phyloP scores from a whole-genome alignment of 2,888 invertebrate species.

The Pollenia griseotomentosa region DNA sequence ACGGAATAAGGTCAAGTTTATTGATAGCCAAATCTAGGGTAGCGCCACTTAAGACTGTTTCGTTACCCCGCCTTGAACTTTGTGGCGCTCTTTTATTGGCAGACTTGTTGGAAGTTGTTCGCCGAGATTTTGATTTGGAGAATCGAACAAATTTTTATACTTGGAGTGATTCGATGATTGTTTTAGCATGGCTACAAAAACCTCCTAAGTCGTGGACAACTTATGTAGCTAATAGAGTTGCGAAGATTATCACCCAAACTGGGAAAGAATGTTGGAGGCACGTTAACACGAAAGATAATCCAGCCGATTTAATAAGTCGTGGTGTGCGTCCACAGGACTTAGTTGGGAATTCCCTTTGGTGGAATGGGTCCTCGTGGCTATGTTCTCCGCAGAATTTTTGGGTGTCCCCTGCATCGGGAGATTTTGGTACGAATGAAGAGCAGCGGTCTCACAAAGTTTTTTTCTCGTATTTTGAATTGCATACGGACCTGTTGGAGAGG shows the following conservation, averaged over 20 bases:
- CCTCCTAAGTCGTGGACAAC: conserved; percentile 3
- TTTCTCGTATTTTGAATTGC: conserved; percentile 15
- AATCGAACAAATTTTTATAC: neutral
- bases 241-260: conserved; percentile 28
- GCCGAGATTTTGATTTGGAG: neutral
- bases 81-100: neutral
- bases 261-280: conserved; percentile 31
- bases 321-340: conserved; percentile 37
- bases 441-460: neutral
- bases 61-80: neutral
- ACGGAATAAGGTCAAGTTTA: neutral
- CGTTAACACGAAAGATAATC: conserved; percentile 27
- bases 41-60: neutral
- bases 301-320: conserved; percentile 37
- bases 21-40: conserved; percentile 14
- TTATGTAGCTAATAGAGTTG: conserved; percentile 25
- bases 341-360: neutral
- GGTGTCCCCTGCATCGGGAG: neutral
- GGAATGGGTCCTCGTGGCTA: conserved; percentile 10
- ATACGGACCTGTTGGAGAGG: neutral
- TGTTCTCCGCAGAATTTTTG: neutral
- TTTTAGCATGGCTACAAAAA: conserved; percentile 30
- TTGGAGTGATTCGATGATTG: neutral
- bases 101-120: neutral
- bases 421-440: conserved; percentile 27